Evolutionary conservation across 2,888 invertebrate species (phyloP).

Genomic region (Dynastes grantii): DNA sequence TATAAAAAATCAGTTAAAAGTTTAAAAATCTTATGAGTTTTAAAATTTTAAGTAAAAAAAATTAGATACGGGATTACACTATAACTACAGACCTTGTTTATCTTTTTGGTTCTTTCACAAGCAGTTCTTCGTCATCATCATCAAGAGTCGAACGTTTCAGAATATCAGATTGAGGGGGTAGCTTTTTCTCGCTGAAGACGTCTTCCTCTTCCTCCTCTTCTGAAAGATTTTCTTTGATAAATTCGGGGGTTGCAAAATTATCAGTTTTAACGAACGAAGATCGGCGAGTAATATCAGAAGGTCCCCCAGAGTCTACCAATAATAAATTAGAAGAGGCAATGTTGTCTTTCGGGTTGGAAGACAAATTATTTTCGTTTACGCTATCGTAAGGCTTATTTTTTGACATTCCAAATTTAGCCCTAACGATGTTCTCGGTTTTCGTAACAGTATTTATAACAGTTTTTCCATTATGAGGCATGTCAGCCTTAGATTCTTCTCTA

Average conservation of each 20-base stretch:
- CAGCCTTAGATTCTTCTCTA: neutral
- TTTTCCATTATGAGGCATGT: neutral
- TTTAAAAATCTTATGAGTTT: no score
- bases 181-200: slow-evolving; percentile 56
- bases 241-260: slow-evolving; percentile 48
- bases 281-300: slow-evolving; percentile 4
- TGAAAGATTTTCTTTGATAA: slow-evolving; percentile 21
- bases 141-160: slow-evolving; percentile 60
- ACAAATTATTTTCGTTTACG: neutral
- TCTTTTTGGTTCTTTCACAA: slow-evolving; percentile 1
- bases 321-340: neutral
- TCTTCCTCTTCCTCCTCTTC: slow-evolving; percentile 59
- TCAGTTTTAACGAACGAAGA: slow-evolving; percentile 47
- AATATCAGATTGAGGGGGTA: slow-evolving; percentile 53
- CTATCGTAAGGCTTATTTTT: neutral
- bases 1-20: no score
- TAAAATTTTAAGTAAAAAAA: no score
- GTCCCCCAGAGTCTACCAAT: neutral
- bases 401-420: neutral
- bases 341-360: neutral
- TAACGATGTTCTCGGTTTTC: neutral
- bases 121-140: slow-evolving; percentile 59
- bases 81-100: no score
- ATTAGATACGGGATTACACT: no score
- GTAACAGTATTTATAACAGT: neutral